These are phyloP conservation scores for Carcina quercana DNA, from an alignment of 2,888 invertebrate species.

Conservation along the genomic window DNA sequence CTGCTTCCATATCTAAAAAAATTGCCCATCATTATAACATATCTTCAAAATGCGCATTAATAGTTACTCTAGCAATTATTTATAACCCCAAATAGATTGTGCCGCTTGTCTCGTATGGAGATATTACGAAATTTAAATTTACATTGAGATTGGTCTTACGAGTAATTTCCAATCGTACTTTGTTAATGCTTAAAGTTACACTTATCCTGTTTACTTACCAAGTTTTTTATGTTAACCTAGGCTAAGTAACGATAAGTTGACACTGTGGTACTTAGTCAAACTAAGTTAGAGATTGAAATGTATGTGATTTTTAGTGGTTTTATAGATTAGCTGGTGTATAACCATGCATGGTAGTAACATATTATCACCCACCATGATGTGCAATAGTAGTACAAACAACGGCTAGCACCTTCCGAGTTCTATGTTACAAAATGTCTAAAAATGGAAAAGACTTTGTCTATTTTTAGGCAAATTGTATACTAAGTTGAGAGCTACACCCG, in stretches of 20 bases:
- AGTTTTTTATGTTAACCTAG: slow-evolving; percentile 21
- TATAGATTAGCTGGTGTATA: neutral
- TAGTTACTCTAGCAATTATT: too few relatives aligned
- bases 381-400: slow-evolving; percentile 8
- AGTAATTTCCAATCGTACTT: too few relatives aligned
- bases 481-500: neutral
- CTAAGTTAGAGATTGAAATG: slow-evolving; percentile 10
- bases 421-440: neutral
- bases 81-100: too few relatives aligned
- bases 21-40: too few relatives aligned
- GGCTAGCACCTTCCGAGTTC: neutral
- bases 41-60: too few relatives aligned
- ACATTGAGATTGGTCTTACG: too few relatives aligned
- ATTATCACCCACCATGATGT: slow-evolving; percentile 8
- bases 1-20: too few relatives aligned
- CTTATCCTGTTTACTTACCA: slow-evolving; percentile 18
- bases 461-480: neutral
- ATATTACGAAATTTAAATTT: too few relatives aligned
- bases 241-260: slow-evolving; percentile 19
- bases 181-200: too few relatives aligned
- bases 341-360: too few relatives aligned
- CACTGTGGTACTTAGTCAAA: slow-evolving; percentile 20
- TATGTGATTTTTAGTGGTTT: slow-evolving; percentile 1
- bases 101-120: too few relatives aligned
- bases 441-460: neutral